phyloP scores from a whole-genome alignment of 2,113 vertebrate species.

The Shinisaurus crocodilurus region DNA sequence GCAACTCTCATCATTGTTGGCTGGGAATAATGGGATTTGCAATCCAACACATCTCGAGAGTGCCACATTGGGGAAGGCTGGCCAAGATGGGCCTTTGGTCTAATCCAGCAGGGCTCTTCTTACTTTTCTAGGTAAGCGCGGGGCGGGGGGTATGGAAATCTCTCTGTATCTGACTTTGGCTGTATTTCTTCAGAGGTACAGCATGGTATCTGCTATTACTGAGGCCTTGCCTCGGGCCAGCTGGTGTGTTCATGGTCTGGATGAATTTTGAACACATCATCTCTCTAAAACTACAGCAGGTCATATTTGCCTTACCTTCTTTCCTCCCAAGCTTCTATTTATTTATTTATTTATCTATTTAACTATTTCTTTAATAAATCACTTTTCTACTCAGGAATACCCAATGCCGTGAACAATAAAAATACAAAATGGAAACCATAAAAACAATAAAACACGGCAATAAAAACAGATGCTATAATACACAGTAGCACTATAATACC shows the following conservation, averaged over 20 bases:
- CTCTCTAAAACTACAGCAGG: background rate
- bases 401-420: conserved; percentile 18
- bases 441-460: conserved; percentile 22
- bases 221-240: background rate
- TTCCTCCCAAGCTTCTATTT: background rate
- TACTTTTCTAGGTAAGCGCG: background rate
- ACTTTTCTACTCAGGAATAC: conserved; percentile 26
- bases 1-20: background rate
- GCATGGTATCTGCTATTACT: background rate
- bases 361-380: conserved; percentile 14
- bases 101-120: background rate
- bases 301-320: background rate
- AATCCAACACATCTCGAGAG: background rate
- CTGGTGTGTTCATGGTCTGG: background rate
- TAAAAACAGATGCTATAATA: conserved; percentile 32
- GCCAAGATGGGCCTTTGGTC: background rate
- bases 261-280: background rate
- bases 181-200: background rate
- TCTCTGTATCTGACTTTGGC: conserved; percentile 27
- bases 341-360: background rate
- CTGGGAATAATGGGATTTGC: background rate
- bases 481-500: conserved; percentile 2
- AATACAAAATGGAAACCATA: conserved; percentile 32
- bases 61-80: background rate
- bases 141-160: conserved; percentile 11